Evolutionary conservation across 2,113 vertebrate species (phyloP).

Genomic region (Pseudopipra pipra): DNA sequence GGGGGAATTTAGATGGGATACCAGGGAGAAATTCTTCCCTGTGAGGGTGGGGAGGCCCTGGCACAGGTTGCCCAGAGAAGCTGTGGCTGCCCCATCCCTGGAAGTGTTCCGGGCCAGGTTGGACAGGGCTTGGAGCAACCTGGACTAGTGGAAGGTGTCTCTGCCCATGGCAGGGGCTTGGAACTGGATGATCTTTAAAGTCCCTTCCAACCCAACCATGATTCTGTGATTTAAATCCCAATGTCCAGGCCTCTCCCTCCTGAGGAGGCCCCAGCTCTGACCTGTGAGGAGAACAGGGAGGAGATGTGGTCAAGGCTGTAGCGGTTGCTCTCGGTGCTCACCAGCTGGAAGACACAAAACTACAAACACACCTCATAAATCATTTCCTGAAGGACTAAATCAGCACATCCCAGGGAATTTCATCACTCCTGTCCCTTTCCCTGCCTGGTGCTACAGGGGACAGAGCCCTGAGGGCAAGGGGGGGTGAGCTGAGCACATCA

Average conservation of each 20-base stretch:
- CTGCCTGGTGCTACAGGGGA: background rate
- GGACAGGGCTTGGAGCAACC: background rate
- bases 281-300: constrained; percentile 88
- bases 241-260: background rate
- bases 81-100: background rate
- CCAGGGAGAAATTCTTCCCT: background rate
- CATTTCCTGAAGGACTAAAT: background rate
- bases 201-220: background rate
- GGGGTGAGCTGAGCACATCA: background rate
- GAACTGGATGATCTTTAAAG: background rate
- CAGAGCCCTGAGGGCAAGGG: background rate
- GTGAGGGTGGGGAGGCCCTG: background rate
- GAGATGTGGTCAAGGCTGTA: constrained; percentile 93
- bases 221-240: background rate
- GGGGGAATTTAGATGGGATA: background rate
- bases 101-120: background rate
- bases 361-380: constrained; percentile 50
- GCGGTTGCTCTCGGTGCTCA: constrained; percentile 83
- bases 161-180: fast-evolving
- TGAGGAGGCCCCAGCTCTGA: background rate
- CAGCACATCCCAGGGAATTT: fast-evolving
- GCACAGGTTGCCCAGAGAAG: background rate
- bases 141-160: background rate
- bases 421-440: no score
- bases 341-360: constrained; percentile 92